phyloP scores from a whole-genome alignment of 2,888 invertebrate genomes.

The Stramonita haemastoma region DNA sequence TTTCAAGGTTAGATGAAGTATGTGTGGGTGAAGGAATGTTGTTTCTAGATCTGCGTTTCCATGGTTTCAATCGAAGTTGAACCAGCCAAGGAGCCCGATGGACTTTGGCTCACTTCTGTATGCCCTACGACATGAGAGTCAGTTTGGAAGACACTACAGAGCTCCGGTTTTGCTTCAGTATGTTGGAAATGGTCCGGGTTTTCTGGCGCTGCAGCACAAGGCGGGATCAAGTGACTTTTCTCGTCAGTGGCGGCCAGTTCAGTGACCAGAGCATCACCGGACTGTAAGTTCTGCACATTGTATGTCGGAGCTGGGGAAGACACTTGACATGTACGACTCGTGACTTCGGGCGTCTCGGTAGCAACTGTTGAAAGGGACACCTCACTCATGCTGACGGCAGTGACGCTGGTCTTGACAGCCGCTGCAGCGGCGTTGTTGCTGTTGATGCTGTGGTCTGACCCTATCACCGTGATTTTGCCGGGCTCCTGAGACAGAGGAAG shows the following conservation, averaged over 20 bases:
- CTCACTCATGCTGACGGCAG: neutral
- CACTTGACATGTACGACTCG: neutral
- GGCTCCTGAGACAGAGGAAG: neutral
- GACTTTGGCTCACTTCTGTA: neutral
- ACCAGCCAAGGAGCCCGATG: neutral
- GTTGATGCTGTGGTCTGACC: conserved; percentile 23
- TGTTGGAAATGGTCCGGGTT: neutral
- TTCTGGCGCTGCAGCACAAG: neutral
- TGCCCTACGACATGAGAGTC: neutral
- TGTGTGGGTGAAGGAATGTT: neutral
- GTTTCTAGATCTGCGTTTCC: neutral
- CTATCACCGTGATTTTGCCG: neutral
- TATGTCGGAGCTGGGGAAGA: neutral
- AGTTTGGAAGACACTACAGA: neutral
- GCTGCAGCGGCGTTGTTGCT: neutral
- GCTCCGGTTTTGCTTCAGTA: neutral
- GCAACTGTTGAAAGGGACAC: neutral
- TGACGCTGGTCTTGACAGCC: too few relatives aligned
- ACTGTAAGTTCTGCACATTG: neutral
- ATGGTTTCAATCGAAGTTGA: neutral
- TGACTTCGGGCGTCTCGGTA: neutral
- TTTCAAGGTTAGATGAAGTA: neutral
- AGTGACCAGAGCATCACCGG: neutral
- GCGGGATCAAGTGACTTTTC: too few relatives aligned
- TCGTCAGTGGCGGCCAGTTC: neutral